Evolutionary conservation across 2,888 invertebrate genomes (phyloP), one percentile per base, ranked within the genome.

Genomic region (Gnatocerus cornutus): DNA sequence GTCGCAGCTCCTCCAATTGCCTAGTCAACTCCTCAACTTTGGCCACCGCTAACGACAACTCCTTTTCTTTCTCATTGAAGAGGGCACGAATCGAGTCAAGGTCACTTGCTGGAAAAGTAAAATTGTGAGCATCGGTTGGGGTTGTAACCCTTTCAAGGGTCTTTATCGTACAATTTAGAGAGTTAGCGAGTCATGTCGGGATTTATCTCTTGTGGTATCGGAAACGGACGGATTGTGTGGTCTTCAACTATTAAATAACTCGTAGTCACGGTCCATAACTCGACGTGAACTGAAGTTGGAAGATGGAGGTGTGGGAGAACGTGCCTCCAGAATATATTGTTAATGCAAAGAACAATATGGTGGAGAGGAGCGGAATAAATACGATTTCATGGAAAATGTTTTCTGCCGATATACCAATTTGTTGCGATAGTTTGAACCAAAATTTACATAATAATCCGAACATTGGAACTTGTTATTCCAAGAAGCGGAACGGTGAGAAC

Each of bases 21-120:
- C 94, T 87, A 73, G 97, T 97, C 83, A 99, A 88, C 86, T 97
- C 96, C 82, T 99, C 98, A 82, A 98, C 98, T 87, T 97, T 97
- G 81, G 95, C 95, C 83, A 98, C 97, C n/a, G 98, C 98, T 89
- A 97, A 87, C 66, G 96, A 94, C 71, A 99, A 87, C 86, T 98
- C 98, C 86, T 97, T 97, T 85, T 98, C 98, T 84, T 98, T 98
- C 84, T 98, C 97, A 88, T 96, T 97, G 90, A 98, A 98, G 70
- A 98, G 89, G 74, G 96, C 95, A 81, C 97, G 92, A 84, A 97
- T 97, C 76, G 97, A 95, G 87, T 98, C 97, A 86, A 98, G 89
- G 88, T 98, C 98, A 83, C 96, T 95, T 80, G 95, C 96, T 95
- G 88, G 62, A 86, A 87, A 7, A 46, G 7, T n/a, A 33, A 6